Conservation (phyloP, 2,888 invertebrate genomes). For the Atethmia centrago region DNA sequence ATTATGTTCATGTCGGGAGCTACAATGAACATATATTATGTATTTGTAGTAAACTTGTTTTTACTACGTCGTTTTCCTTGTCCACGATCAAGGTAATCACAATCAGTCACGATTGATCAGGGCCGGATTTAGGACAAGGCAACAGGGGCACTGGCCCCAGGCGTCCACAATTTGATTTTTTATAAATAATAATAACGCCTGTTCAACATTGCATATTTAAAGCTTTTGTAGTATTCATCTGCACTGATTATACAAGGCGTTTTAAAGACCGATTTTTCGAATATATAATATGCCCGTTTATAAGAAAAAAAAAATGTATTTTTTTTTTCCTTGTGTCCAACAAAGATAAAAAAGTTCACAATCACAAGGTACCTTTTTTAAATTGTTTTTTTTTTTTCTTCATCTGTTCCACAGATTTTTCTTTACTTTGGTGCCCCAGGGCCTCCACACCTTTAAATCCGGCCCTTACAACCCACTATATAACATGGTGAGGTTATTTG, state of each 20-base stretch:
- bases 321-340: too few species aligned
- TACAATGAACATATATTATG: conserved; percentile 28
- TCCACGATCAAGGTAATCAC: conserved; percentile 35
- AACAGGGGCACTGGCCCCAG: too few species aligned
- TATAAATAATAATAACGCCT: conserved; percentile 40
- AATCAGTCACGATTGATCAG: conserved; percentile 18
- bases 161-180: too few species aligned
- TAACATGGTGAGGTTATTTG: not conserved
- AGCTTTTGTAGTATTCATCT: conserved; percentile 34
- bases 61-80: conserved; percentile 40
- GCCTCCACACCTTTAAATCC: too few species aligned
- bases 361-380: too few species aligned
- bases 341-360: too few species aligned
- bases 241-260: not conserved
- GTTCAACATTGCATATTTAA: conserved; percentile 23
- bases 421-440: too few species aligned
- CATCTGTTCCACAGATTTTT: too few species aligned
- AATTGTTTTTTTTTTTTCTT: too few species aligned
- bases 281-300: conserved; percentile 28
- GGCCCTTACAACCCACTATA: too few species aligned
- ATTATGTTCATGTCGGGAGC: conserved; percentile 21
- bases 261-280: conserved; percentile 8
- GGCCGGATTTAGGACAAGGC: too few species aligned
- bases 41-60: conserved; percentile 26
- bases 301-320: too few species aligned